Percentiles rank a stretch among this genome's conserved stretches.
Conservation (phyloP, 2,113 vertebrate genomes). For the Daboia siamensis region DNA sequence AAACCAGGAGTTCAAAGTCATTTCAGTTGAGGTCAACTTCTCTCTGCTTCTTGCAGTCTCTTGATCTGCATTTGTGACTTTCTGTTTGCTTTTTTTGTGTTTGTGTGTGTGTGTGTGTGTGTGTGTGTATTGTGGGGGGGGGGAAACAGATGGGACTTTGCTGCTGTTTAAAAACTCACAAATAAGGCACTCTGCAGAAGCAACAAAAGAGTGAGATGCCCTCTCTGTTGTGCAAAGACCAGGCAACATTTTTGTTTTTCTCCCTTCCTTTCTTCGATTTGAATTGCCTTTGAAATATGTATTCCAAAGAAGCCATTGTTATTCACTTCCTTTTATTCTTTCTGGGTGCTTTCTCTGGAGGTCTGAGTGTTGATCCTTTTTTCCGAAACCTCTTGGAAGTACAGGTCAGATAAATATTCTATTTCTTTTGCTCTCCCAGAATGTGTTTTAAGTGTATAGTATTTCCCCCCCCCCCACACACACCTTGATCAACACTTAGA, state of each 20-base stretch:
- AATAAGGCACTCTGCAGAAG: conserved; percentile 7
- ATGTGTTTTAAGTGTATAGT: background rate
- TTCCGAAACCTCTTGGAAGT: background rate
- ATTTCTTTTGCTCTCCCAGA: background rate
- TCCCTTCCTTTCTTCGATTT: background rate
- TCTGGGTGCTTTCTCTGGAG: background rate
- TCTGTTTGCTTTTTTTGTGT: conserved; percentile 18
- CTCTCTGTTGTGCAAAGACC: background rate
- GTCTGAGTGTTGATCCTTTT: background rate
- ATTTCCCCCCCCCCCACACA: background rate
- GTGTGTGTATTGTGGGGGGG: too few species aligned
- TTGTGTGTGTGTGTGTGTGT: too few species aligned
- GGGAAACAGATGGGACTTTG: conserved; percentile 21
- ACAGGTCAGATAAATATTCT: background rate
- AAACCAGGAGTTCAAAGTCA: background rate
- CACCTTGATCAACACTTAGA: background rate
- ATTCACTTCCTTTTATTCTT: background rate
- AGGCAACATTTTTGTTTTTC: background rate
- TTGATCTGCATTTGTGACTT: conserved; percentile 37
- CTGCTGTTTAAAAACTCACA: conserved; percentile 23
- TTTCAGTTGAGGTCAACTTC: conserved; percentile 28
- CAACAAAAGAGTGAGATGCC: background rate
- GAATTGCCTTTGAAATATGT: background rate
- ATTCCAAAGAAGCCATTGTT: background rate
- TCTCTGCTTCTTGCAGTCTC: conserved; percentile 28